Conservation (phyloP, 2,113 vertebrate species). For the Emydura subglobosa region DNA sequence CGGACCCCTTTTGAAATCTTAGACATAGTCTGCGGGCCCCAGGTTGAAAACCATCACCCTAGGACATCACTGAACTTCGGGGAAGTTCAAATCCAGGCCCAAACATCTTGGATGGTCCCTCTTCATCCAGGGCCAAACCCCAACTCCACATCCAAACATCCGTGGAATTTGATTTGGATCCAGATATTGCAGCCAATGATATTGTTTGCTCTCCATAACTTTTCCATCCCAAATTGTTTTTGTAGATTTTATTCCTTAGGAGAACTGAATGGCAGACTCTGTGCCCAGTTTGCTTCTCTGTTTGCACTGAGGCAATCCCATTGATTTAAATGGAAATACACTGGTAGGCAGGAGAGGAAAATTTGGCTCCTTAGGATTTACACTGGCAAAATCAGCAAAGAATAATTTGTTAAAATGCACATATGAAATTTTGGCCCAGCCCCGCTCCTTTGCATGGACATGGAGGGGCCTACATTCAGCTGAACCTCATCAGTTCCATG, state of each 20-base stretch:
- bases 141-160: no score
- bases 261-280: slow-evolving; percentile 23
- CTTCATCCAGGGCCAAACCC: background rate
- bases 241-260: background rate
- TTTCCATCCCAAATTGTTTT: slow-evolving; percentile 21
- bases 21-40: no score
- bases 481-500: background rate
- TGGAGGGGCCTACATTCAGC: background rate
- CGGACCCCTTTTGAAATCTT: no score
- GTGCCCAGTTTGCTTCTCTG: background rate
- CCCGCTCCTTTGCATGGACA: background rate
- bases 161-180: background rate
- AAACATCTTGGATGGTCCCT: background rate
- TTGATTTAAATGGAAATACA: slow-evolving; percentile 43
- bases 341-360: background rate
- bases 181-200: rapidly evolving
- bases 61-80: background rate
- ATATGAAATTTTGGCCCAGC: background rate
- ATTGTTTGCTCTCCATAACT: slow-evolving; percentile 37
- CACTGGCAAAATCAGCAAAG: background rate
- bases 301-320: slow-evolving; percentile 11
- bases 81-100: background rate
- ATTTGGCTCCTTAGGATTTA: background rate
- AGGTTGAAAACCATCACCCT: no score
- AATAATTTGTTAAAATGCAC: background rate